These are phyloP conservation scores for Epinephelus malabaricus DNA, from an alignment of 2,797 vertebrate genomes.

Conservation along the genomic window DNA sequence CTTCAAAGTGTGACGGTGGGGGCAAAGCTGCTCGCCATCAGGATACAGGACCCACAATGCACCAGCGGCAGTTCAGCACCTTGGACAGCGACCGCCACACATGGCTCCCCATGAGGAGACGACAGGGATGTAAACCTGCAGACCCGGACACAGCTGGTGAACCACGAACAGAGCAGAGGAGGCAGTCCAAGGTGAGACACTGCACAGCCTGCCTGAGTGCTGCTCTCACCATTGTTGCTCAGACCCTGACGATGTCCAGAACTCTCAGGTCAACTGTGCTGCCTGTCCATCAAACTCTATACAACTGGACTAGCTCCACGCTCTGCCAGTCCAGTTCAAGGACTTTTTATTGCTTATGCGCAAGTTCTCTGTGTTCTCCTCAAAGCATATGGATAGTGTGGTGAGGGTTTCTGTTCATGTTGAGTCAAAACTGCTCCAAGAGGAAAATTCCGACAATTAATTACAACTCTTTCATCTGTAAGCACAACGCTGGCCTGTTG, in stretches of 20 bases:
- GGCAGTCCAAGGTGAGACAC: slow-evolving; percentile 46
- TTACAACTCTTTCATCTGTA: slow-evolving; percentile 28
- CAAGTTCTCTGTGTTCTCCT: background rate
- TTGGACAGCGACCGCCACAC: slow-evolving; percentile 39
- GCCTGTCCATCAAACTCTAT: slow-evolving; percentile 45
- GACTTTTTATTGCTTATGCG: background rate
- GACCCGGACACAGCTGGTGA: slow-evolving; percentile 18
- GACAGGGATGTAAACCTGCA: slow-evolving; percentile 28
- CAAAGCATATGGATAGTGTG: background rate
- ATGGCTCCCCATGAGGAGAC: slow-evolving; percentile 19
- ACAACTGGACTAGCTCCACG: background rate
- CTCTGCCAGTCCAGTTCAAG: slow-evolving; percentile 28
- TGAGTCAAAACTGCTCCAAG: slow-evolving; percentile 20
- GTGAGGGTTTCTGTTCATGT: slow-evolving; percentile 5
- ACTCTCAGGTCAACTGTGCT: slow-evolving; percentile 39
- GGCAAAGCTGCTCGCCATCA: slow-evolving; percentile 11
- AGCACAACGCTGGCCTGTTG: slow-evolving; percentile 20
- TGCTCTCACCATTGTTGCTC: slow-evolving; percentile 15
- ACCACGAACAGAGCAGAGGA: slow-evolving; percentile 27
- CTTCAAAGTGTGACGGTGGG: background rate
- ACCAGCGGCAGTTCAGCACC: slow-evolving; percentile 31
- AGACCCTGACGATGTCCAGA: slow-evolving; percentile 16
- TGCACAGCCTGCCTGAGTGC: slow-evolving; percentile 17
- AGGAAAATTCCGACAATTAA: slow-evolving; percentile 10
- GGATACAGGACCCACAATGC: slow-evolving; percentile 26